These are phyloP conservation scores for Mythimna lalbum DNA, from an alignment of 2,888 invertebrate species.

Conservation along the genomic window DNA sequence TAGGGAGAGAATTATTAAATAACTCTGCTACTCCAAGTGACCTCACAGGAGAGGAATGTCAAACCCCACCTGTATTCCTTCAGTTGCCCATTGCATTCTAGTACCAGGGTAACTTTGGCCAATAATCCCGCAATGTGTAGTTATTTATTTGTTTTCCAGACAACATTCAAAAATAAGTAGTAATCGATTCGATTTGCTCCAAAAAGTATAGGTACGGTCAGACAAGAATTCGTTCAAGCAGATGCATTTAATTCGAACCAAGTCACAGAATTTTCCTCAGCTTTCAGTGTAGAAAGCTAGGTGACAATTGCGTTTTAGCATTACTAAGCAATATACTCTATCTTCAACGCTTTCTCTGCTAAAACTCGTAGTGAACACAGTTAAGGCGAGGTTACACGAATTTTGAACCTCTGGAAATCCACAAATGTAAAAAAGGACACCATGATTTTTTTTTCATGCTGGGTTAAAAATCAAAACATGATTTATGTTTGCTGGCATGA, in stretches of 20 bases:
- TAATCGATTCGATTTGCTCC: conserved; percentile 5
- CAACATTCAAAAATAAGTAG: neutral
- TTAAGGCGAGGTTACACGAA: conserved; percentile 2
- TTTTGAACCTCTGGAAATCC: too few relatives aligned
- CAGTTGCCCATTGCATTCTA: too few relatives aligned
- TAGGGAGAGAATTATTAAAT: too few relatives aligned
- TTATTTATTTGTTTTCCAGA: neutral
- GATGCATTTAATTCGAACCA: conserved; percentile 21
- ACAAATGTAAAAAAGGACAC: too few relatives aligned
- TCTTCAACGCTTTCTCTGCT: conserved; percentile 63
- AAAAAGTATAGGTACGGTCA: conserved; percentile 25
- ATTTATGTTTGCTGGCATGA: too few relatives aligned
- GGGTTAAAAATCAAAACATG: too few relatives aligned
- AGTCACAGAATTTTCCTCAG: conserved; percentile 20
- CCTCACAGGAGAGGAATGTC: too few relatives aligned
- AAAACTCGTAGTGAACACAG: conserved; percentile 59
- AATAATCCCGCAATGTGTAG: too few relatives aligned
- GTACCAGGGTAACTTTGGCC: too few relatives aligned
- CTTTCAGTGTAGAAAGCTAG: conserved; percentile 56
- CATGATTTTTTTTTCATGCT: too few relatives aligned
- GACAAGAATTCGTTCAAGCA: conserved; percentile 29
- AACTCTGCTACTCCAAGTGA: too few relatives aligned
- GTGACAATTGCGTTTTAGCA: conserved; percentile 67
- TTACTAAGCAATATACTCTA: conserved; percentile 60
- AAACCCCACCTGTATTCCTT: too few relatives aligned